Evolutionary conservation across 2,888 invertebrate genomes (phyloP).

Genomic region (Zhuqinia jingwanae): DNA sequence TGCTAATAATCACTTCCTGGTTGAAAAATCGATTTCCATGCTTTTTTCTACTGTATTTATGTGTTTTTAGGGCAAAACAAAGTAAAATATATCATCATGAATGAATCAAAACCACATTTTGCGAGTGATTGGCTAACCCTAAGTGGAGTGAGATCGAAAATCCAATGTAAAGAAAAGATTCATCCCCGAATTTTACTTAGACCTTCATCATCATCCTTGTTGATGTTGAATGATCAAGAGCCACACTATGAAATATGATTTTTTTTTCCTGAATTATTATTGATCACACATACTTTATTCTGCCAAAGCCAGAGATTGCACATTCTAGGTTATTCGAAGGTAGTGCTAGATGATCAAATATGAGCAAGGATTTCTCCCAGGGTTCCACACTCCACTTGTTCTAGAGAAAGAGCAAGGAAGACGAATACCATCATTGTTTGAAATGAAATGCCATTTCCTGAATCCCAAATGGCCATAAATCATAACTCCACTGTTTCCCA

Average conservation of each 20-base stretch:
- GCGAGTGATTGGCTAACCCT: slow-evolving; percentile 51
- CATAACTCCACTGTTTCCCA: slow-evolving; percentile 58
- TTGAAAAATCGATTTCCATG: too few species aligned
- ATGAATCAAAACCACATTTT: slow-evolving; percentile 54
- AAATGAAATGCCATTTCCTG: slow-evolving; percentile 69
- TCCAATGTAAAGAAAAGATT: slow-evolving; percentile 1
- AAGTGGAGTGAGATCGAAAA: slow-evolving; percentile 27
- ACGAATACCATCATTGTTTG: slow-evolving; percentile 60
- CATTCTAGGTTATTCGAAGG: background rate
- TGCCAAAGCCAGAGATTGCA: slow-evolving; percentile 35
- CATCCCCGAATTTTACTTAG: too few species aligned
- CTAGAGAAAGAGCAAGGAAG: background rate
- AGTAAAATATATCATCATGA: slow-evolving; percentile 29
- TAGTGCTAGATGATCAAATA: slow-evolving; percentile 22
- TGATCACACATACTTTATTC: slow-evolving; percentile 20
- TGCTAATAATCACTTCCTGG: too few species aligned
- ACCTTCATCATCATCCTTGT: background rate
- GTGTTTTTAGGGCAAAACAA: background rate
- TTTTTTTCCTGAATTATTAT: slow-evolving; percentile 15
- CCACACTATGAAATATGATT: slow-evolving; percentile 10
- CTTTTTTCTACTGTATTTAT: too few species aligned
- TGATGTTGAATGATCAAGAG: background rate
- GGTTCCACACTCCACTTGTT: background rate
- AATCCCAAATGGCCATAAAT: slow-evolving; percentile 67
- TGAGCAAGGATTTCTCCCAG: background rate